Percentiles rank a stretch among this genome's conserved stretches.
Conservation (phyloP, 1,140 invertebrate genomes). For the Apis florea region DNA sequence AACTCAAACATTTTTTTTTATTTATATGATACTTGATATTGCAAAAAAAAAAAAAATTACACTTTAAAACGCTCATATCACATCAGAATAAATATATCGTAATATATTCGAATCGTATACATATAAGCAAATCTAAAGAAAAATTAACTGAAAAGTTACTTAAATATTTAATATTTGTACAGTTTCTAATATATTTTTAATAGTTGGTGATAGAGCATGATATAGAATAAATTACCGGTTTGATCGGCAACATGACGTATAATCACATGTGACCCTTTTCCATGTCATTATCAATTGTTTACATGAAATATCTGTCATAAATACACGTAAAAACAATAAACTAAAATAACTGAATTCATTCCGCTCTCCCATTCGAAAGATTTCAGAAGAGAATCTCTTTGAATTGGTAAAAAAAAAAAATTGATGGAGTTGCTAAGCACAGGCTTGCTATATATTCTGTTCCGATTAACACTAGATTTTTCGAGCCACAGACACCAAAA, state of each 20-base stretch:
- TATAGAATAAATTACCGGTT: not conserved
- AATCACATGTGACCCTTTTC: not conserved
- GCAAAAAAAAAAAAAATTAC: not conserved
- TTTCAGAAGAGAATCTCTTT: not conserved
- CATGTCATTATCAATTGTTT: not conserved
- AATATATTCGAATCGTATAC: not conserved
- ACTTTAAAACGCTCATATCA: not conserved
- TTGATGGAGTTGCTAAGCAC: not conserved
- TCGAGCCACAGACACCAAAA: slow-evolving; percentile 5
- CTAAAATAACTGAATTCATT: not conserved
- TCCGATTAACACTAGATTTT: slow-evolving; percentile 14
- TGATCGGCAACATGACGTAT: not conserved
- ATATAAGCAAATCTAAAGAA: not conserved
- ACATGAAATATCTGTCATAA: not conserved
- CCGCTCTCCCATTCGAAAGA: too few relatives aligned
- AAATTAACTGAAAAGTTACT: not conserved
- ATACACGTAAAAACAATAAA: not conserved
- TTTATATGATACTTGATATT: too few relatives aligned
- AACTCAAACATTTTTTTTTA: too few relatives aligned
- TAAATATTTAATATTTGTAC: not conserved
- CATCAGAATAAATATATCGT: not conserved
- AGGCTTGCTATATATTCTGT: not conserved
- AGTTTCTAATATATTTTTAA: too few relatives aligned
- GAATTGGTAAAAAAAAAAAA: not conserved
- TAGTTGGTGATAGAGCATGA: too few relatives aligned